Conservation (phyloP, 2,113 vertebrate genomes). For the Brienomyrus brachyistius region DNA sequence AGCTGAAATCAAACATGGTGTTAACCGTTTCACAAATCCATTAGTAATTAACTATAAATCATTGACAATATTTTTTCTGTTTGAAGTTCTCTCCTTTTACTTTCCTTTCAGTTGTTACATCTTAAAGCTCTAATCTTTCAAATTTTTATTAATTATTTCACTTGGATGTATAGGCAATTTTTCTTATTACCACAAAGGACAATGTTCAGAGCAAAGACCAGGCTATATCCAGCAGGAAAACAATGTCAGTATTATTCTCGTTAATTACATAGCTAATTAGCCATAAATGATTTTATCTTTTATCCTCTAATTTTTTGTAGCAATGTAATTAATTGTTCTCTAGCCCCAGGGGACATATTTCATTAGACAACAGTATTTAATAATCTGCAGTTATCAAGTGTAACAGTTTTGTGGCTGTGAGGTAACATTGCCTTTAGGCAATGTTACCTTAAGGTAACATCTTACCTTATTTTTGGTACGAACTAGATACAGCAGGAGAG, state of each 20-base stretch:
- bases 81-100: not conserved
- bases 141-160: not conserved
- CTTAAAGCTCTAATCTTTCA: not conserved
- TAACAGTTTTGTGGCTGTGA: not conserved
- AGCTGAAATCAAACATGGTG: not conserved
- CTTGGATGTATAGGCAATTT: not conserved
- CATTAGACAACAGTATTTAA: not conserved
- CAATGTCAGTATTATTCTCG: not conserved
- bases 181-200: not conserved
- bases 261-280: not conserved
- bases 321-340: not conserved
- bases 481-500: not conserved
- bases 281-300: not conserved
- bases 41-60: not conserved
- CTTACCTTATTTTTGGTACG: not conserved
- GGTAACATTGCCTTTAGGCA: not conserved
- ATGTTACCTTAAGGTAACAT: too few species aligned
- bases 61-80: not conserved
- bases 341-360: not conserved
- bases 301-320: not conserved
- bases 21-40: not conserved
- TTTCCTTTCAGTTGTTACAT: not conserved
- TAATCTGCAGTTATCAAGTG: not conserved
- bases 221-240: not conserved
- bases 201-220: not conserved